Percentiles rank a stretch among this genome's conserved stretches.
Conservation (phyloP, 2,888 invertebrate genomes). For the Drosophila crucigera region DNA sequence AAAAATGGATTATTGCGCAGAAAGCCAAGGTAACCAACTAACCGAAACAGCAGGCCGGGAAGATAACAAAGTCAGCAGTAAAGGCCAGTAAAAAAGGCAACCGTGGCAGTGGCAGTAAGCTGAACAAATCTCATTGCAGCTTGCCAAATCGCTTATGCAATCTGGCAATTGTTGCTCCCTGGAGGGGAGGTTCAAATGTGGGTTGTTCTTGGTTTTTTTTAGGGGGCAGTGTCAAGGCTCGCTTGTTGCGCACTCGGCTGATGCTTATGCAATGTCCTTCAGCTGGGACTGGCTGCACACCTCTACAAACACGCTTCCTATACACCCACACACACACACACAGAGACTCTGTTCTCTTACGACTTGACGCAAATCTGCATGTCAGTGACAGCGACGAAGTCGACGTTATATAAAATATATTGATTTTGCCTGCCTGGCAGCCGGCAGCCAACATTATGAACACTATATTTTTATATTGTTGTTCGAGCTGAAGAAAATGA, state of each 20-base stretch:
- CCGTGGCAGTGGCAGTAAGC: slow-evolving; percentile 1
- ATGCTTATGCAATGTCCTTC: slow-evolving; percentile 73
- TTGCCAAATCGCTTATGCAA: slow-evolving; percentile 55
- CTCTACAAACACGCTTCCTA: slow-evolving; percentile 14
- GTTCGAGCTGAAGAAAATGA: background rate
- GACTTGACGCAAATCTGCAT: slow-evolving; percentile 66
- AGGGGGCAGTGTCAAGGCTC: slow-evolving; percentile 61
- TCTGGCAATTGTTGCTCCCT: slow-evolving; percentile 60
- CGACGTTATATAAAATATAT: slow-evolving; percentile 73
- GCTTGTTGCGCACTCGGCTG: slow-evolving; percentile 70
- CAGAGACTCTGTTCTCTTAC: slow-evolving; percentile 1
- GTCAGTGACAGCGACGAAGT: slow-evolving; percentile 55
- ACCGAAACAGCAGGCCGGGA: slow-evolving; percentile 1
- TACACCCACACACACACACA: slow-evolving; percentile 12
- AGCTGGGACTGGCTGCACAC: slow-evolving; percentile 46
- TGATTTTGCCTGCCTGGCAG: slow-evolving; percentile 65
- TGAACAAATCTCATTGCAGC: slow-evolving; percentile 43
- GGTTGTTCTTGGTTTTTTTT: slow-evolving; percentile 25
- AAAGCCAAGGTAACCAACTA: slow-evolving; percentile 41
- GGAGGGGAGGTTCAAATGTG: slow-evolving; percentile 4
- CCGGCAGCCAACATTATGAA: slow-evolving; percentile 2
- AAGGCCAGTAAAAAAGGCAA: background rate
- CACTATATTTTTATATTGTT: background rate
- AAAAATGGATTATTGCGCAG: slow-evolving; percentile 51
- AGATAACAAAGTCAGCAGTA: slow-evolving; percentile 46